Conservation (phyloP, 2,113 vertebrate genomes). For the Brachyistius frenatus region DNA sequence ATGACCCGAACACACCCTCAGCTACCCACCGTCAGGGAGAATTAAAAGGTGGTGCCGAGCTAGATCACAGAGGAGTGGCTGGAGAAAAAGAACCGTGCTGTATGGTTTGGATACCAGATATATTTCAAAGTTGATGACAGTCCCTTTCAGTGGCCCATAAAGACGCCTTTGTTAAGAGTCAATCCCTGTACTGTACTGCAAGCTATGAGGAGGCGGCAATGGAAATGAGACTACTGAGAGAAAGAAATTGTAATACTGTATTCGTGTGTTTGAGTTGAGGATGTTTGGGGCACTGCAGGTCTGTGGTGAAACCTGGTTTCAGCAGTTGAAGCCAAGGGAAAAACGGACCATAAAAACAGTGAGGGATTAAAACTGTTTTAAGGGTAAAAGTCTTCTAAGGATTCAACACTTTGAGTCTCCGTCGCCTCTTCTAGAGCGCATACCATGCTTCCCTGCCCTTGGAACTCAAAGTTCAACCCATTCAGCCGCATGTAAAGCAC, state of each 20-base stretch:
- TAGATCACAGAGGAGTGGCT: neutral
- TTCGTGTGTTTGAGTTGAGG: neutral
- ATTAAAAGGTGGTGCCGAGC: too few species aligned
- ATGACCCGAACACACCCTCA: slow-evolving; percentile 12
- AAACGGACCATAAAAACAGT: too few species aligned
- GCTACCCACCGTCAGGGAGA: neutral
- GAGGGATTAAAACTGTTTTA: too few species aligned
- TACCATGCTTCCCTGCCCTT: neutral
- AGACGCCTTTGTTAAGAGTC: slow-evolving; percentile 61
- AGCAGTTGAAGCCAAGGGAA: too few species aligned
- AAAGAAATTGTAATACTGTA: neutral
- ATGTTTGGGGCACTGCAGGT: neutral
- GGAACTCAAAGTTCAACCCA: slow-evolving; percentile 56
- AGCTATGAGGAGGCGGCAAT: slow-evolving; percentile 30
- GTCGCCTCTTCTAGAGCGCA: neutral
- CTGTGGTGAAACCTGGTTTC: neutral
- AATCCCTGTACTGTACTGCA: slow-evolving; percentile 16
- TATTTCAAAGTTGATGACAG: slow-evolving; percentile 66
- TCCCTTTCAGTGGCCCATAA: slow-evolving; percentile 59
- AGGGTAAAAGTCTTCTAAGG: too few species aligned
- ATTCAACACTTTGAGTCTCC: too few species aligned
- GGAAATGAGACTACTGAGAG: neutral
- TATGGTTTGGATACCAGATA: slow-evolving; percentile 24
- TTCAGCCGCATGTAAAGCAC: neutral
- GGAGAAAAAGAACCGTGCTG: neutral